Evolutionary conservation across 2,113 vertebrate genomes (phyloP), one percentile per base, ranked within the genome.

Genomic region (Fregata magnificens): DNA sequence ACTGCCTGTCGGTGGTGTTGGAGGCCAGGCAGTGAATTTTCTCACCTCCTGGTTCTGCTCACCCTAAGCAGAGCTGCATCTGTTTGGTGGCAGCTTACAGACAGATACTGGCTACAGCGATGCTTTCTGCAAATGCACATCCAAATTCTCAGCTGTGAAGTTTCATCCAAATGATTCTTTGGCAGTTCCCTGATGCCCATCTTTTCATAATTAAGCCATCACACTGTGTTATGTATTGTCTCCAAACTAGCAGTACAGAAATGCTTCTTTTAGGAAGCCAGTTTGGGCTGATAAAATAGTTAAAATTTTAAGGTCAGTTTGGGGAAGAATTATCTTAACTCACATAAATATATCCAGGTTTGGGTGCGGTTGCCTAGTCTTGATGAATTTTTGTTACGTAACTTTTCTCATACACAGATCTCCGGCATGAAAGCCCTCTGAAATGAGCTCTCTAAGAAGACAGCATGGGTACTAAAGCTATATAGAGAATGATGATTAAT

Each of bases 401-500:
- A 70, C 32, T 87, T 67, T 94, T 82, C 31, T 82, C 42, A 38
- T 72, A 42, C 42, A 52, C 34, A 45, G 9, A 69, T 72, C 28
- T 90, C 44, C 0, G 0, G 10, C 42, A 32, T 58, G 50, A 88
- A 89, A 94, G 18, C 32, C 38, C 61, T 86, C 63, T 79, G 65
- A 93, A 91, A 92, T 42, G 73, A 94, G 83, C 31, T 86, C 63
- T 86, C 47, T 92, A 79, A 89, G 65, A 92, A 67, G 66, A 67
- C 4, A 62, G 34, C 58, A 80, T 44, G 91, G 66, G 45, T 86
- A 91, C 69, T 84, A 58, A 88, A 86, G 55, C 76, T 93, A 77
- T 94, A 73, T 56, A 88, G 90, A 87, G 82, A 82, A 88, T 42
- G 32, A 72, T 92, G 83, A 93, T 96, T 95, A 92, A 90, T 83